A percentile compares a stretch with the other conserved stretches of the same genome.
Conservation (phyloP, 2,797 vertebrate genomes). For the Falco cherrug region DNA sequence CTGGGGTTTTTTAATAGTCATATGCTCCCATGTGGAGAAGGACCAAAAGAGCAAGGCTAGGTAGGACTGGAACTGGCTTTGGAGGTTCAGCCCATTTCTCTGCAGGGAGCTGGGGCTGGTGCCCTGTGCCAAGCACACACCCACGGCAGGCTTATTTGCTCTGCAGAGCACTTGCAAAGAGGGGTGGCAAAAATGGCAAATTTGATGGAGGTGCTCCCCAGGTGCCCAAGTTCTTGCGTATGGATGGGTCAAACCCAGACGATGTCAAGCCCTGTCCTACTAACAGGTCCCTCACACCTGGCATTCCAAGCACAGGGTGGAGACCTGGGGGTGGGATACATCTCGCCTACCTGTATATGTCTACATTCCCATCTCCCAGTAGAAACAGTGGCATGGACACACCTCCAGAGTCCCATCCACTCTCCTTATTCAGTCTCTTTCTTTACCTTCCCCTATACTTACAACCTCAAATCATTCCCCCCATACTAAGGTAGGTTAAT, state of each 20-base stretch:
- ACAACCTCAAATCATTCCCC: neutral
- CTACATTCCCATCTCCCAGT: neutral
- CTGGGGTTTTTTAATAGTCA: neutral
- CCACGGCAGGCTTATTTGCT: neutral
- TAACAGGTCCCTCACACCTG: neutral
- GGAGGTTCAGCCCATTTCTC: neutral
- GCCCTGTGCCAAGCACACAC: neutral
- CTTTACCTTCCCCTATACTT: neutral
- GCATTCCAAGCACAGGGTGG: neutral
- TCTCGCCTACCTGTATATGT: neutral
- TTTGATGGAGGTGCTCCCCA: rapidly evolving
- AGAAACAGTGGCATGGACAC: neutral
- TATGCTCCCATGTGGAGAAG: neutral
- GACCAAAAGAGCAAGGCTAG: neutral
- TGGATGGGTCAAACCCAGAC: neutral
- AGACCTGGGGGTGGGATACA: rapidly evolving
- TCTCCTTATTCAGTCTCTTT: neutral
- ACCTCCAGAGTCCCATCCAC: neutral
- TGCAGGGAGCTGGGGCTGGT: neutral
- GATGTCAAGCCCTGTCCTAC: neutral
- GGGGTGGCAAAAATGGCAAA: neutral
- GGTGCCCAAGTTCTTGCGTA: neutral
- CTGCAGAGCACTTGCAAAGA: neutral
- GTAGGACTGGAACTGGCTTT: neutral
- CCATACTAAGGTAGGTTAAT: neutral